Base-by-base conservation (phyloP, 2,888 invertebrate species). In the Brachyptera putata region DNA sequence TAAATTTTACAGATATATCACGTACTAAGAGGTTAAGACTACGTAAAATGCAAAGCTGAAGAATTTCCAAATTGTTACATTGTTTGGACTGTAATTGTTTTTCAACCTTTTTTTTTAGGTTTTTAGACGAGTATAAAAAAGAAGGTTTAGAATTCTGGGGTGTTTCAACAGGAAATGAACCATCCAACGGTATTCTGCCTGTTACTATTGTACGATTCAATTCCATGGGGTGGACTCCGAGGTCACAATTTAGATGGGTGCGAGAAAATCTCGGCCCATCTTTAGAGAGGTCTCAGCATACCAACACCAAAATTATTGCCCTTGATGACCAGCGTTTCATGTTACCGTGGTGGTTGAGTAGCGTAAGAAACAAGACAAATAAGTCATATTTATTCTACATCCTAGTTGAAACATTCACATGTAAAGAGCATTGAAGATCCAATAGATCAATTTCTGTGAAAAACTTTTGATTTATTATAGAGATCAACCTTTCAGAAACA, bases 141-240 rank as follows among this genome's bases (percentile, higher is more conserved):
- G 74, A 84, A n/a, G 84, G 84, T 14, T 74, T 84, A 41, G 74
- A 80, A 2, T 83, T 89, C 65, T 96, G 95, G 95, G 91, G 86
- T 0, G 75, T 95, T 30, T 89, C 94, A 0, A 87, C 90, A 0
- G 91, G 92, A 24, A 95, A 95, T 72, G 95, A 96, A 71, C 95
- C 95, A 0, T 69, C 82, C 3, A 85, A 86, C 69, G 85, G 85
- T 9, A 75, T 83, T 1, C 60, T 83, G 0, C 81, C 82, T 0
- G 68, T 79, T 61, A 63, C 59, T 1, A n/a, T n/a, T n/a, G n/a
- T n/a, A n/a, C 71, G 74, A 7, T 89, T 91, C 70, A 91, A 91
- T 73, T 82, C 85, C 7, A 76, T 94, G 74, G 91, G 87, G 16
- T 93, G 90, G 87, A 80, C 81, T 2, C 82, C 90, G 0, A 66